Conservation (phyloP, 2,888 invertebrate species). For the Chloromyia formosa region DNA sequence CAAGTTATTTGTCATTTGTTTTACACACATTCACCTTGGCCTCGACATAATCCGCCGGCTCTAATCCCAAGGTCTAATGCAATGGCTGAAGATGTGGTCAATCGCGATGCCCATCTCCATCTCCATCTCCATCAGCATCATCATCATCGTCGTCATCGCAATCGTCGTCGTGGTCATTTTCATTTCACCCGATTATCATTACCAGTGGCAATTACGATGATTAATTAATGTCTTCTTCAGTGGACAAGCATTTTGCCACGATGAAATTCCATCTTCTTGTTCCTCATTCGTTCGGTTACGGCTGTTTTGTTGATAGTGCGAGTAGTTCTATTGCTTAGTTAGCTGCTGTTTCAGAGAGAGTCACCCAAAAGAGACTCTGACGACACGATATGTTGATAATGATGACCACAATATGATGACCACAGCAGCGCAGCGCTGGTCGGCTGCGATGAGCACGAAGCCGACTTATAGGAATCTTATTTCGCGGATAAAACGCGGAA, state of each 20-base stretch:
- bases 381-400: constrained; percentile 4
- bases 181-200: constrained; percentile 38
- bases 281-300: neutral
- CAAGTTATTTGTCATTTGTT: too few relatives aligned
- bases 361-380: neutral
- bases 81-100: too few relatives aligned
- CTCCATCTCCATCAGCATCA: too few relatives aligned
- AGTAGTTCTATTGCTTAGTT: neutral
- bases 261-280: constrained; percentile 24
- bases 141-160: too few relatives aligned
- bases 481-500: constrained; percentile 11
- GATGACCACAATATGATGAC: constrained; percentile 10
- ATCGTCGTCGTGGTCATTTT: constrained; percentile 10
- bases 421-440: too few relatives aligned
- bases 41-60: too few relatives aligned
- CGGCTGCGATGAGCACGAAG: too few relatives aligned
- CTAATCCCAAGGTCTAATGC: too few relatives aligned
- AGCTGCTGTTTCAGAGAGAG: neutral
- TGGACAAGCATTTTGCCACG: constrained; percentile 41
- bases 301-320: too few relatives aligned
- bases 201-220: constrained; percentile 44
- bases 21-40: too few relatives aligned
- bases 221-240: constrained; percentile 42
- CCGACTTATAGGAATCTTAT: constrained; percentile 8
- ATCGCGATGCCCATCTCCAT: too few relatives aligned